Evolutionary conservation across 2,113 vertebrate species (phyloP), one percentile per base, ranked within the genome.

Genomic region (Cyanoderma ruficeps): DNA sequence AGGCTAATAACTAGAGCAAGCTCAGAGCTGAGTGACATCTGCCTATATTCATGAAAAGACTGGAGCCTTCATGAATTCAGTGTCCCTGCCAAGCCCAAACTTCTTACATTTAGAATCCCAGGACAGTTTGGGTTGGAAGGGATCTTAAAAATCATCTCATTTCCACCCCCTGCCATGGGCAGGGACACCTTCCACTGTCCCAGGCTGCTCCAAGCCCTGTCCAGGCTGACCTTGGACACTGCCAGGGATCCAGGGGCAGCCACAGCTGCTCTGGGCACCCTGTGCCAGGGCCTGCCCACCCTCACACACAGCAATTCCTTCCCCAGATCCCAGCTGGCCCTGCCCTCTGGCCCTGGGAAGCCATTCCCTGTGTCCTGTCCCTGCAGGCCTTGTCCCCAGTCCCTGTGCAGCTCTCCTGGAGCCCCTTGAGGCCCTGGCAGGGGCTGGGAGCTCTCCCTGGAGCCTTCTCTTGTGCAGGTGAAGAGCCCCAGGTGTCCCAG

Each of bases 61-160:
- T 55, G 1, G 0, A 64, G 44, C 11, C 9, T 72, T 50, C 18
- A 9, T 0, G 0, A 81, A 49, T 23, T 55, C 35, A 1, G 33
- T 6, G 3, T 3, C 37, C 5, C 6, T 23, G 18, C 8, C 42
- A 28, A 80, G 42, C 5, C 10, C 57, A 31, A 74, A 50, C 19
- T 33, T 30, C 55, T 25, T 13, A 33, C 0, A 3, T 6, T 82
- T n/a, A 46, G 15, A 49, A 76, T 22, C 25, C 8, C 23, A 31
- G 30, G 55, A 35, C 20, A 10, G 8, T 47, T 19, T 76, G 55
- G 8, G 22, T 23, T 13, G 14, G 4, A 35, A 75, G 2, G 8
- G 4, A 41, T 3, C 3, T 23, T 11, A 23, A 28, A 65, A 18
- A 1, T 1, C 13, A 33, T 16, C n/a, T 8, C 11, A 11, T 1